A percentile compares a stretch with the other conserved stretches of the same genome.
These are phyloP conservation scores for Apotomis betuletana DNA, from an alignment of 2,888 invertebrate genomes.

Conservation along the genomic window DNA sequence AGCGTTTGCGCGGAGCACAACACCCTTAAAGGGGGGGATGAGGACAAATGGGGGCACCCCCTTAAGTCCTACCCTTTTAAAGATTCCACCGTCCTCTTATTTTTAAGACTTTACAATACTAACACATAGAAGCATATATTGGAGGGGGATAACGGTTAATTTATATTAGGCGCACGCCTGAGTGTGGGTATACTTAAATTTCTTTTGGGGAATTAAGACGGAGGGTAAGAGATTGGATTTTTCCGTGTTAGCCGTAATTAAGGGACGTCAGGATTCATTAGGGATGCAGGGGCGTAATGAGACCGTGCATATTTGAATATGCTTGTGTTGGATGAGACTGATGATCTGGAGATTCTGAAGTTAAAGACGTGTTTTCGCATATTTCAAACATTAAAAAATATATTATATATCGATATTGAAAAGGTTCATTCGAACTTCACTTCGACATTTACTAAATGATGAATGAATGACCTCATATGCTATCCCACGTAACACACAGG, in stretches of 20 bases:
- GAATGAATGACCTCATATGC: too few species aligned
- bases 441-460: too few species aligned
- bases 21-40: slow-evolving; percentile 59
- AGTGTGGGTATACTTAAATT: slow-evolving; percentile 52
- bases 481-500: too few species aligned
- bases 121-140: slow-evolving; percentile 72
- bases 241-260: slow-evolving; percentile 81
- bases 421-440: too few species aligned
- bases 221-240: slow-evolving; percentile 71
- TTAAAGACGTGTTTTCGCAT: neutral
- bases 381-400: too few species aligned
- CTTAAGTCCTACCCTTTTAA: slow-evolving; percentile 83
- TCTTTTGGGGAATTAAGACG: slow-evolving; percentile 56
- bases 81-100: slow-evolving; percentile 82
- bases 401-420: too few species aligned
- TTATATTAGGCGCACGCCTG: slow-evolving; percentile 60
- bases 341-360: neutral
- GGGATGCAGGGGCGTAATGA: slow-evolving; percentile 45
- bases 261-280: slow-evolving; percentile 63
- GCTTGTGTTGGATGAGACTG: neutral
- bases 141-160: slow-evolving; percentile 67
- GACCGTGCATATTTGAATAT: slow-evolving; percentile 32
- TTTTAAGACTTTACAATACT: slow-evolving; percentile 83
- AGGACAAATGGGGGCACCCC: slow-evolving; percentile 62
- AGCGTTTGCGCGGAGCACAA: slow-evolving; percentile 69